These are phyloP conservation scores for Scolopax mira DNA, from an alignment of 2,113 vertebrate genomes.

Conservation along the genomic window DNA sequence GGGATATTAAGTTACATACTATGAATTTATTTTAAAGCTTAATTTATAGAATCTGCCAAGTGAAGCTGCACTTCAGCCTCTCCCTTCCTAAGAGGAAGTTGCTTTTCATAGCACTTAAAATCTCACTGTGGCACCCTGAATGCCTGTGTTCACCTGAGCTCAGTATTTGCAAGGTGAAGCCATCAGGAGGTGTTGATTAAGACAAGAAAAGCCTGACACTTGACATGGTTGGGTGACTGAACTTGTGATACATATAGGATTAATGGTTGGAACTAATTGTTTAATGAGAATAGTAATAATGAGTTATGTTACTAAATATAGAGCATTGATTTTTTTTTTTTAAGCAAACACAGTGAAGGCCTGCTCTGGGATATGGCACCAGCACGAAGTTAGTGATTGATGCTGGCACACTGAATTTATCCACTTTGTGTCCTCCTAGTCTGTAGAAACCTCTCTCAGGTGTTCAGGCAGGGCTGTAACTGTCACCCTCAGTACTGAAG, in stretches of 20 bases:
- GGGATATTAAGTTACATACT: neutral
- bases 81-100: neutral
- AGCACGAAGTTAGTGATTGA: neutral
- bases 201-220: neutral
- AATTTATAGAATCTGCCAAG: neutral
- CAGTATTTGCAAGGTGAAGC: neutral
- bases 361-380: neutral
- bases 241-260: neutral
- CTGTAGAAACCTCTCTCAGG: neutral
- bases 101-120: neutral
- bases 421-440: neutral
- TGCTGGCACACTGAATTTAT: neutral
- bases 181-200: neutral
- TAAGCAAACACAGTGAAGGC: neutral
- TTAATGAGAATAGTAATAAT: constrained; percentile 15
- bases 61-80: neutral
- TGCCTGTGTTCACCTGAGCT: neutral
- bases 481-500: neutral
- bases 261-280: constrained; percentile 14
- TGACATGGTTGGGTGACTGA: neutral
- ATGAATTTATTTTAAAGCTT: neutral
- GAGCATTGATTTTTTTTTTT: constrained; percentile 15
- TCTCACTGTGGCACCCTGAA: neutral
- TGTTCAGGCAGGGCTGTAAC: neutral
- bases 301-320: neutral